Conservation (phyloP, 2,113 vertebrate genomes). For the Gymnogyps californianus region DNA sequence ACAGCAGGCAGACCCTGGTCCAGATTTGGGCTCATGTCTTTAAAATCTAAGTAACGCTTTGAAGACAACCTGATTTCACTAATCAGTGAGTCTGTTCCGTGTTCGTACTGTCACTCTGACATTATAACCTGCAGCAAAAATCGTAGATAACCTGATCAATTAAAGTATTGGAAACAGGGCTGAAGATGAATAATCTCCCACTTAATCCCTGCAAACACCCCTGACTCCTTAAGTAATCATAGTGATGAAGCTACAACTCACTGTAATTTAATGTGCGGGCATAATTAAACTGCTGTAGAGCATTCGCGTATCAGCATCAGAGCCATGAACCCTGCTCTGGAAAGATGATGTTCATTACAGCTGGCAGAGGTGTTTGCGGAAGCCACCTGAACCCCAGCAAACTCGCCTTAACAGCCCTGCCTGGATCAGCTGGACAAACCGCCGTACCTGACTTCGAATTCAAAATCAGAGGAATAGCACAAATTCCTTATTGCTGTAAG, state of each 20-base stretch:
- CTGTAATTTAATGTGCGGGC: background rate
- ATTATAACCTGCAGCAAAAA: background rate
- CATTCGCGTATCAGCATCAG: background rate
- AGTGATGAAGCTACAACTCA: background rate
- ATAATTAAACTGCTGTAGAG: background rate
- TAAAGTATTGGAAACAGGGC: background rate
- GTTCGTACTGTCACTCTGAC: background rate
- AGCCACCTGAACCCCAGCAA: background rate
- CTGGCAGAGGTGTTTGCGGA: background rate
- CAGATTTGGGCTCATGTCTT: background rate
- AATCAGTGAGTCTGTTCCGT: background rate
- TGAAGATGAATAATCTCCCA: background rate
- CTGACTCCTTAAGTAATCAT: background rate
- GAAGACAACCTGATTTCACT: background rate
- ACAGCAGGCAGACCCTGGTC: background rate
- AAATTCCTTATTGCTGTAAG: background rate
- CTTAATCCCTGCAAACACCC: background rate
- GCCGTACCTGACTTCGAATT: fast-evolving
- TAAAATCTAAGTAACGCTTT: background rate
- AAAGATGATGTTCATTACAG: background rate
- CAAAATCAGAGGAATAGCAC: background rate
- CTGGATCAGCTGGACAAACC: background rate
- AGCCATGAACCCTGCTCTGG: background rate
- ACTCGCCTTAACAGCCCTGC: background rate
- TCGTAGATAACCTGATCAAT: background rate